A percentile compares a stretch with the other conserved stretches of the same genome.
These are phyloP conservation scores for Achlya flavicornis DNA, from an alignment of 2,888 invertebrate species.

Conservation along the genomic window DNA sequence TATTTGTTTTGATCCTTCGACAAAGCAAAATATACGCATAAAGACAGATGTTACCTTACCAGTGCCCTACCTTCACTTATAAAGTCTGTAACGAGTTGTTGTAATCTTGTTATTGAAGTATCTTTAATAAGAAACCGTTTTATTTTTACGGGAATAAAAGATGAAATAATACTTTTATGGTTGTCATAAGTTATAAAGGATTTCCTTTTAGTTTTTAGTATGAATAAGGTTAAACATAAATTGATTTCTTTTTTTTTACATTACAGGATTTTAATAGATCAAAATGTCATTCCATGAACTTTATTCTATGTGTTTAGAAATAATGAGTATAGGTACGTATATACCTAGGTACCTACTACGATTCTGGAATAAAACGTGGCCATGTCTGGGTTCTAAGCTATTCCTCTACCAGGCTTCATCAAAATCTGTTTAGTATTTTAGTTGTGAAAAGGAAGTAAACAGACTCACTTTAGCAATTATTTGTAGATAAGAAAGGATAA, in stretches of 20 bases:
- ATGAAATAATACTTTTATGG: neutral
- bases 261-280: neutral
- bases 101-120: constrained; percentile 9
- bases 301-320: too few species aligned
- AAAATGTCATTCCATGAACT: too few species aligned
- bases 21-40: neutral
- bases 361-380: too few species aligned
- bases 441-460: too few species aligned
- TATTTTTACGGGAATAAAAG: neutral
- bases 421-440: too few species aligned
- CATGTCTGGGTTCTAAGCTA: too few species aligned
- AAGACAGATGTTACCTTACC: neutral
- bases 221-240: too few species aligned
- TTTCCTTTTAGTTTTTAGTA: neutral
- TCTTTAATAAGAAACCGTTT: neutral
- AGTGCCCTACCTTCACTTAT: constrained; percentile 7
- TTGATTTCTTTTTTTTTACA: neutral
- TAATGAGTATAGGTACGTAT: too few species aligned
- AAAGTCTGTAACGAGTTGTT: constrained; percentile 17
- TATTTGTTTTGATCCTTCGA: constrained; percentile 9
- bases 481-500: too few species aligned
- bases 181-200: neutral
- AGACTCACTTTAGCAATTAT: too few species aligned
- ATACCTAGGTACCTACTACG: too few species aligned
- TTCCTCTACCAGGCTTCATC: too few species aligned